These are phyloP conservation scores for Pampusana beccarii DNA, from an alignment of 2,113 vertebrate species.

Conservation along the genomic window DNA sequence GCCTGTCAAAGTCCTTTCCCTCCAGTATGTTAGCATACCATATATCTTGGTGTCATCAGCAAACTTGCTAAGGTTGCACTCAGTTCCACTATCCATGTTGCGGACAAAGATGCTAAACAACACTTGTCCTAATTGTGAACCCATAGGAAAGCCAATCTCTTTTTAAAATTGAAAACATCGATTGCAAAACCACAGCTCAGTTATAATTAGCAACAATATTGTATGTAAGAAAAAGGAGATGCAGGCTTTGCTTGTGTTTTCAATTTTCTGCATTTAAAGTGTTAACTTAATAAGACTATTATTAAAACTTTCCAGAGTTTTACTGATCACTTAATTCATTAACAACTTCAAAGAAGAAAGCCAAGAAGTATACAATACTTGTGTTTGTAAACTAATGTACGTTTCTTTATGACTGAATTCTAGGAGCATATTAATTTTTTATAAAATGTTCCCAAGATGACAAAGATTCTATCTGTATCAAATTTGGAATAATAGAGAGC, in stretches of 20 bases:
- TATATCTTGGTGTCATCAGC: no score
- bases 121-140: no score
- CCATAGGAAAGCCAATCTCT: background rate
- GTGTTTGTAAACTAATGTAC: background rate
- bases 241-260: background rate
- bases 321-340: background rate
- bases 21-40: no score
- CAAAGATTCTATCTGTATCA: background rate
- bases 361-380: background rate
- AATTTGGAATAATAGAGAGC: background rate
- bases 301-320: background rate
- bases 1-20: no score
- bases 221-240: background rate
- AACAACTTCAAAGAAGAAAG: background rate
- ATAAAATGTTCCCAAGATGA: background rate
- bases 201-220: background rate
- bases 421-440: background rate
- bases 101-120: no score
- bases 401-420: background rate
- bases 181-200: background rate
- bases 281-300: background rate
- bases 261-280: background rate
- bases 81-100: no score
- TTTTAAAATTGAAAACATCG: background rate
- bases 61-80: no score